Conservation (phyloP, 2,113 vertebrate species). For the Fukomys damarensis region DNA sequence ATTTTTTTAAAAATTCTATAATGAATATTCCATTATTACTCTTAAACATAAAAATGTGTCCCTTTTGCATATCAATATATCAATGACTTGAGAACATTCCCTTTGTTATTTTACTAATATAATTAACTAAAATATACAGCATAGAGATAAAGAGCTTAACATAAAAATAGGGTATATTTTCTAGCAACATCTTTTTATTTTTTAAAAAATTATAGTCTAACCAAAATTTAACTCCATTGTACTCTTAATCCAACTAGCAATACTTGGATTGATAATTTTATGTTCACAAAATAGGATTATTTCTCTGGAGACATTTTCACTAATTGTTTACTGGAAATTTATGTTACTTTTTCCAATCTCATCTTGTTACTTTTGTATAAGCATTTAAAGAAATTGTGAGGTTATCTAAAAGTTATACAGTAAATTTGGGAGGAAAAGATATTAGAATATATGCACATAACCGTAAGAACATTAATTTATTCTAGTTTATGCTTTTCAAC, state of each 20-base stretch:
- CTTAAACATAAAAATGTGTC: not conserved
- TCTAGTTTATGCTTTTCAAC: not conserved
- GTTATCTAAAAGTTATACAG: not conserved
- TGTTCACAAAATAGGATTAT: conserved; percentile 7
- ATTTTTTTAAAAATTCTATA: not conserved
- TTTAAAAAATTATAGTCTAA: conserved; percentile 19
- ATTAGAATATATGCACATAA: not conserved
- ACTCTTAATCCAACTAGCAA: not conserved
- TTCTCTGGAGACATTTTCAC: not conserved
- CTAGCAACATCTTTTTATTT: not conserved
- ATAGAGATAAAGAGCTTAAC: conserved; percentile 23
- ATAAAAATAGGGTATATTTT: conserved; percentile 1
- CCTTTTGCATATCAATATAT: not conserved
- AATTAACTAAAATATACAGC: conserved; percentile 12
- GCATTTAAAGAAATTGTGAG: not conserved
- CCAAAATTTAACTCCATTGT: not conserved
- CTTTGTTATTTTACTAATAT: conserved; percentile 37
- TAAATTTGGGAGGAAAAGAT: not conserved
- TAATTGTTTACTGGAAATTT: not conserved
- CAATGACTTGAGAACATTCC: not conserved
- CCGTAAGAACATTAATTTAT: not conserved
- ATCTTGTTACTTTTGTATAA: not conserved
- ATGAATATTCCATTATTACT: not conserved
- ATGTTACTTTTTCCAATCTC: not conserved
- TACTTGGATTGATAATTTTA: not conserved